A percentile compares a stretch with the other conserved stretches of the same genome.
Evolutionary conservation across 2,888 invertebrate species (phyloP).

Genomic region (Oscheius sp.): DNA sequence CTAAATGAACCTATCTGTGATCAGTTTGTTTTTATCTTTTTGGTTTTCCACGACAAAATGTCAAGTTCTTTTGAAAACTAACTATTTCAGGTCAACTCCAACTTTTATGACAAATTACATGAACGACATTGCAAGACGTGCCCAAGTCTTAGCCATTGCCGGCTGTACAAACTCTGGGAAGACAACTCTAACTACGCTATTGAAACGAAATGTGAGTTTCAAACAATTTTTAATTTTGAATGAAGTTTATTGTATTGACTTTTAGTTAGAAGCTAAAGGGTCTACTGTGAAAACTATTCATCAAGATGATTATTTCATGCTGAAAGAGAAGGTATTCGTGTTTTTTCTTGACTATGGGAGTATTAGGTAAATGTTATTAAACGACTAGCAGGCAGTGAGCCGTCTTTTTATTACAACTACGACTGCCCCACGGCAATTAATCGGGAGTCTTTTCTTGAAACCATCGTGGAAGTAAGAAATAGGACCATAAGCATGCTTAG

Average conservation of each 20-base stretch:
- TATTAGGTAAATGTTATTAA: slow-evolving; percentile 39
- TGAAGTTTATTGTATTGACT: not conserved
- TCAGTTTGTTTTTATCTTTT: not conserved
- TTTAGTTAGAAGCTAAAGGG: too few relatives aligned
- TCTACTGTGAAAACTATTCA: slow-evolving; percentile 43
- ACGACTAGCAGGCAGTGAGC: slow-evolving; percentile 15
- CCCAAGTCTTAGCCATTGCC: slow-evolving; percentile 40
- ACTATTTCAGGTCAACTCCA: not conserved
- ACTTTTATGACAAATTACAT: not conserved
- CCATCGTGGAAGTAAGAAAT: not conserved
- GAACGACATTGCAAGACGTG: not conserved
- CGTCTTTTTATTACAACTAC: slow-evolving; percentile 50
- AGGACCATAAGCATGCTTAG: not conserved
- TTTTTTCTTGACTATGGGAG: too few relatives aligned
- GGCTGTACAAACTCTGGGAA: slow-evolving; percentile 68
- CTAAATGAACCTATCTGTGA: not conserved
- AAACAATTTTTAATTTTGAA: not conserved
- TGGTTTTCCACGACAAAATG: too few relatives aligned
- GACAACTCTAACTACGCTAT: slow-evolving; percentile 56
- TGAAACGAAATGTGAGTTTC: slow-evolving; percentile 49
- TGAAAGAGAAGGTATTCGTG: slow-evolving; percentile 49
- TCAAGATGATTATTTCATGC: slow-evolving; percentile 62
- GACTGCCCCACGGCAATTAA: slow-evolving; percentile 37
- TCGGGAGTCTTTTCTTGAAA: not conserved
- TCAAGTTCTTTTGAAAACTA: not conserved